phyloP scores from a whole-genome alignment of 2,113 vertebrate genomes.

The Syngnathus typhle region DNA sequence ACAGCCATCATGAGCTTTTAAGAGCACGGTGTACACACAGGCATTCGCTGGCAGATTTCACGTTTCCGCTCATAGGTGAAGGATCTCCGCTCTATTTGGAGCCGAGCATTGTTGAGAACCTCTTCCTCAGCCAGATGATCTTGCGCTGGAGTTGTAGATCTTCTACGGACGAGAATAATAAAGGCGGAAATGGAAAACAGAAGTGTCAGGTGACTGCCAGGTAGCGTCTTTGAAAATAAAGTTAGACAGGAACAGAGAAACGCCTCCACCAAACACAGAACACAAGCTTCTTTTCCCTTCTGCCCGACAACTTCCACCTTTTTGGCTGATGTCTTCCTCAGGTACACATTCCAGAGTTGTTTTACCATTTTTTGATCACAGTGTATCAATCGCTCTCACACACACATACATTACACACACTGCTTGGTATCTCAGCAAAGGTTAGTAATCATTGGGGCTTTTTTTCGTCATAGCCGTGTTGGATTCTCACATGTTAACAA shows the following conservation, averaged over 20 bases:
- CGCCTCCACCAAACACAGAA: slow-evolving; percentile 9
- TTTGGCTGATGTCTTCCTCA: slow-evolving; percentile 52
- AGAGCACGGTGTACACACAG: slow-evolving; percentile 33
- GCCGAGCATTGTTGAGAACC: slow-evolving; percentile 27
- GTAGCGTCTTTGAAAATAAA: slow-evolving; percentile 27
- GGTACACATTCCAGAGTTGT: slow-evolving; percentile 32
- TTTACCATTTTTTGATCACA: slow-evolving; percentile 9
- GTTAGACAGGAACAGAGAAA: slow-evolving; percentile 23
- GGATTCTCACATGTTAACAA: slow-evolving; percentile 26
- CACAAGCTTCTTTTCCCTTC: slow-evolving; percentile 4
- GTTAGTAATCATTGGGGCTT: not conserved
- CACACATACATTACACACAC: slow-evolving; percentile 17
- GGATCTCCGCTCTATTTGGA: slow-evolving; percentile 48
- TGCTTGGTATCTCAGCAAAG: slow-evolving; percentile 37
- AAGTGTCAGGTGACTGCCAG: slow-evolving; percentile 37
- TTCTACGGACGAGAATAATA: slow-evolving; percentile 38
- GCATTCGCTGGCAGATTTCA: slow-evolving; percentile 35
- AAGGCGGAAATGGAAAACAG: slow-evolving; percentile 38
- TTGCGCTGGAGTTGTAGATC: slow-evolving; percentile 37
- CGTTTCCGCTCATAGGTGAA: slow-evolving; percentile 45
- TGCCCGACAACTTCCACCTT: slow-evolving; percentile 45
- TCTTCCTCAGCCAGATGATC: slow-evolving; percentile 24
- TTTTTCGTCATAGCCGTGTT: slow-evolving; percentile 7
- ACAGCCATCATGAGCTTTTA: slow-evolving; percentile 21
- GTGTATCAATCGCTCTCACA: not conserved